Conservation (phyloP, 2,797 vertebrate species). For the Enteromius viviparus region DNA sequence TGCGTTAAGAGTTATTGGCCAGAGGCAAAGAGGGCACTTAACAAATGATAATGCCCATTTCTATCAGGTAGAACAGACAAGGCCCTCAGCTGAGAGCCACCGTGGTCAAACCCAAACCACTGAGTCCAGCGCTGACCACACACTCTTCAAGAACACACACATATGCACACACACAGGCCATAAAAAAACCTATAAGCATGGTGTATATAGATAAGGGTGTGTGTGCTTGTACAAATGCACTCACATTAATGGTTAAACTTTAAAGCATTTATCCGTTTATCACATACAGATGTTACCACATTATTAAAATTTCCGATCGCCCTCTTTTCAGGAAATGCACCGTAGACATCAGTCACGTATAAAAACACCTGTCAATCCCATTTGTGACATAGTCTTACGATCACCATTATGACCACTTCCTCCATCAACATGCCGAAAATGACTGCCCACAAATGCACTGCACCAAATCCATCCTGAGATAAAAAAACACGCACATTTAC, state of each 20-base stretch:
- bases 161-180: slow-evolving; percentile 28
- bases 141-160: slow-evolving; percentile 58
- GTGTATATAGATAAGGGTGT: neutral
- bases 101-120: slow-evolving; percentile 75
- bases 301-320: neutral
- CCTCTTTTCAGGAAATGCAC: neutral
- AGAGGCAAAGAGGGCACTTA: slow-evolving; percentile 83
- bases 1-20: slow-evolving; percentile 85
- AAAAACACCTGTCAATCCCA: slow-evolving; percentile 36
- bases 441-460: slow-evolving; percentile 32
- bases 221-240: slow-evolving; percentile 8
- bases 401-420: slow-evolving; percentile 51
- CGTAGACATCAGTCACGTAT: neutral
- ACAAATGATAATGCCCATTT: slow-evolving; percentile 83
- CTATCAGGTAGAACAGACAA: slow-evolving; percentile 50
- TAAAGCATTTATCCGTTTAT: neutral
- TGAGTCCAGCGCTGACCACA: slow-evolving; percentile 79
- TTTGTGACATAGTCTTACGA: slow-evolving; percentile 41
- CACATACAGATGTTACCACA: slow-evolving; percentile 5
- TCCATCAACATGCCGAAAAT: neutral
- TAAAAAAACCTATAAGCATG: slow-evolving; percentile 3
- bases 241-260: slow-evolving; percentile 6
- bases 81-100: slow-evolving; percentile 68
- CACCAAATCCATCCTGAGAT: neutral
- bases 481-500: slow-evolving; percentile 11